phyloP scores from a whole-genome alignment of 2,888 invertebrate species.

The Apamea sordens region DNA sequence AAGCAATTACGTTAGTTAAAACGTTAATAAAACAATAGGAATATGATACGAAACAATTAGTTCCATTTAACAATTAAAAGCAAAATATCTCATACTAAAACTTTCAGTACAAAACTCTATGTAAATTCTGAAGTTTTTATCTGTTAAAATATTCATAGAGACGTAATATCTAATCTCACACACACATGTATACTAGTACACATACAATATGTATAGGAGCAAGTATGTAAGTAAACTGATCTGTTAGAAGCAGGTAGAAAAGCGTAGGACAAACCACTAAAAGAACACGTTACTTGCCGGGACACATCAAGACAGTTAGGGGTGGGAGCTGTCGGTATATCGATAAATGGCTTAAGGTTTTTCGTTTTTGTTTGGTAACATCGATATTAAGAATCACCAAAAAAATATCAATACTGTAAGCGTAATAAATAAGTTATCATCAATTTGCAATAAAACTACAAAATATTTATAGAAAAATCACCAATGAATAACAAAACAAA shows the following conservation, averaged over 20 bases:
- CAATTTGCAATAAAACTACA: neutral
- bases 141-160: constrained; percentile 59
- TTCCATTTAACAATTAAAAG: constrained; percentile 16
- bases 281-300: constrained; percentile 86
- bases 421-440: too few species aligned
- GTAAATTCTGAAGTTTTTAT: constrained; percentile 45
- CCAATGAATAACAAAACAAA: neutral
- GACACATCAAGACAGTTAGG: constrained; percentile 81
- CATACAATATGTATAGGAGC: constrained; percentile 59
- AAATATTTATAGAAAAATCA: neutral
- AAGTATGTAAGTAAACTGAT: constrained; percentile 76
- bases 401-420: neutral
- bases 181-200: constrained; percentile 42
- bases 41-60: constrained; percentile 36
- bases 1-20: constrained; percentile 33
- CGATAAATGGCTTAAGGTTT: constrained; percentile 54
- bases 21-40: constrained; percentile 33
- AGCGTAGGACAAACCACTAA: constrained; percentile 86
- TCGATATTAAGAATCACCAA: neutral
- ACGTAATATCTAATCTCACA: constrained; percentile 63
- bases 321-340: constrained; percentile 65
- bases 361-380: fast-evolving
- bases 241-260: constrained; percentile 79
- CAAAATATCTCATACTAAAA: constrained; percentile 26
- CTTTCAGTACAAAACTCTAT: constrained; percentile 34